phyloP scores from a whole-genome alignment of 37 sponge, comb jelly and placozoan species.

The Agelas oroides region DNA sequence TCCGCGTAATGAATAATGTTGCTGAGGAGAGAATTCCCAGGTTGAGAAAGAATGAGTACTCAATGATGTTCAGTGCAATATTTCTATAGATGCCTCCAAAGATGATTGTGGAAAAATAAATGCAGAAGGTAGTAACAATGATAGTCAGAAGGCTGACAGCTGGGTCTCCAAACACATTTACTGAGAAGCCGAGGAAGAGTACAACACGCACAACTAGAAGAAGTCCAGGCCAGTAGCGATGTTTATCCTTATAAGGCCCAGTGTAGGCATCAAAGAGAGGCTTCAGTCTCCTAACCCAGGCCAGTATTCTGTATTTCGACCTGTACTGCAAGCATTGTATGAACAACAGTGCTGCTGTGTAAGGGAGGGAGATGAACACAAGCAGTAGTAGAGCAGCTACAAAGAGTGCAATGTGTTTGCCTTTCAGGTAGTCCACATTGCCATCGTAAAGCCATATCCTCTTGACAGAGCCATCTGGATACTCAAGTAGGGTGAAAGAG shows the following conservation, averaged over 20 bases:
- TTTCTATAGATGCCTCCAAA: not conserved
- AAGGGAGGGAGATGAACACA: not conserved
- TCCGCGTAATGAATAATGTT: not conserved
- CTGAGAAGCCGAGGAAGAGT: no score
- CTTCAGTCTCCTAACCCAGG: no score
- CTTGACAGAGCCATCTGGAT: no score
- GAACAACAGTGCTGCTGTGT: not conserved
- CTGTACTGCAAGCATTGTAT: no score
- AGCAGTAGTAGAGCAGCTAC: not conserved
- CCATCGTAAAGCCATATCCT: conserved; percentile 34
- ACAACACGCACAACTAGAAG: no score
- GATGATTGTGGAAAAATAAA: not conserved
- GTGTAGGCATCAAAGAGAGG: no score
- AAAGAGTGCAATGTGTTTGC: not conserved
- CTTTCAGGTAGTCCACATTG: conserved; percentile 25
- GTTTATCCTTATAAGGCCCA: no score
- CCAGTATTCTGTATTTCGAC: no score
- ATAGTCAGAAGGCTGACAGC: no score
- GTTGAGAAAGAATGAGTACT: not conserved
- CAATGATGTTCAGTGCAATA: not conserved
- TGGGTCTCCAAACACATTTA: no score
- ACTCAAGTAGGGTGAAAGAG: no score
- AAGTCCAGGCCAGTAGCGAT: no score
- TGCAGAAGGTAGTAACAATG: not conserved
- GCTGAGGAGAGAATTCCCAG: not conserved